A percentile compares a stretch with the other conserved stretches of the same genome.
Conservation (phyloP, 53 echinoderm and acorn worm species). For the Luidia sarsii region DNA sequence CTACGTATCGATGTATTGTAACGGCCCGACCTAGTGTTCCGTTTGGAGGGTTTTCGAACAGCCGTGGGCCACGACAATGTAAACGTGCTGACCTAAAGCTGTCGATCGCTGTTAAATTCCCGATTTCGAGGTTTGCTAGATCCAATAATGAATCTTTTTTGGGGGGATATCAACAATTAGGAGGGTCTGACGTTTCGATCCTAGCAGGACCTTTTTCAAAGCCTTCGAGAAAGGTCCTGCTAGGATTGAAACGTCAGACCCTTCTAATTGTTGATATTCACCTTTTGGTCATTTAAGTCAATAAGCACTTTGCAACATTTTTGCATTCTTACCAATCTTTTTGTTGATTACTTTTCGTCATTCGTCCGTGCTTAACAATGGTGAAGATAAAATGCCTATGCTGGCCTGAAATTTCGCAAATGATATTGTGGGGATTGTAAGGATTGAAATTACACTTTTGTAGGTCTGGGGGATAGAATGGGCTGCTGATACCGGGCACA, state of each 20-base stretch:
- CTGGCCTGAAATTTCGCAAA: not conserved
- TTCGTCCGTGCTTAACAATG: no score
- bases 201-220: no score
- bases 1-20: not conserved
- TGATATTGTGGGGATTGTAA: not conserved
- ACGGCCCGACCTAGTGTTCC: not conserved
- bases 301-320: no score
- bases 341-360: not conserved
- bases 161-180: no score
- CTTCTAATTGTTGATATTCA: no score
- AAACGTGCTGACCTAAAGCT: no score
- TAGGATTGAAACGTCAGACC: no score
- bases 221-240: no score
- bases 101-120: not conserved
- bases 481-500: not conserved
- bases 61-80: not conserved
- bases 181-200: no score
- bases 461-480: not conserved
- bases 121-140: not conserved
- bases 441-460: not conserved
- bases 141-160: not conserved
- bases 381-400: no score
- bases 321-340: no score
- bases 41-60: not conserved
- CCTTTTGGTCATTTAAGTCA: no score